Base-by-base conservation (phyloP, 1,140 invertebrate genomes). In the Sweltsa coloradensis region DNA sequence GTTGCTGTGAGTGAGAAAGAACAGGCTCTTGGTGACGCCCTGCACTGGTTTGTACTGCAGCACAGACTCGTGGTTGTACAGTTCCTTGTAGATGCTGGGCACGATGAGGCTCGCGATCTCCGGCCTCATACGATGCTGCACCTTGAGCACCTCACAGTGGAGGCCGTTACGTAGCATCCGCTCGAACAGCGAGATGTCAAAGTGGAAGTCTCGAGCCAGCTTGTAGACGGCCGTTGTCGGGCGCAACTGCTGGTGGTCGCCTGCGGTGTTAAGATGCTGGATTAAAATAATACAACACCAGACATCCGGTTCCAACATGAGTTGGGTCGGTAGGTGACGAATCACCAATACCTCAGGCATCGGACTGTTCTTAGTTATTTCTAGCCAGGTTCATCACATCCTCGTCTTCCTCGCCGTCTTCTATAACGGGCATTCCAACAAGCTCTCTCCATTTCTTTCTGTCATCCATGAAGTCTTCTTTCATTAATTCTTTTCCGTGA, bases 181-280 rank as follows among this genome's bases (percentile, higher is more conserved):
- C 59, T 86, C 82, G 60, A 85, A 85, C 23, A 88, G 62, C 2
- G 83, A 86, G 26, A 85, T 70, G 41, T 85, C 77, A 16, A 83
- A 60, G 36, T 78, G 66, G 54, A 69, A 77, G 40, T 76, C 55
- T 48, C 62, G 71, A 21, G 73, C 74, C 34, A 84, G 58, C 29
- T 64, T 57, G 57, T 74, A 75, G 41, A 72, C 70, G 6, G 78
- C 71, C 3, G 76, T 74, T 16, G 66, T 73, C 0, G 84, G 84
- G 47, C 79, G 71, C 27, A 88, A 58, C 59, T 88, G 84, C 55
- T 81, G 71, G 63, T 86, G 83, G 61, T 91, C 87, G 41, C 83
- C 83, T 76, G 39, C 5, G 5, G 7, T 24, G 6, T 5, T 1
- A 48, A 2, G n/a, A n/a, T n/a, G n/a, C n/a, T n/a, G n/a, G n/a